Percentiles rank a stretch among this genome's conserved stretches.
Conservation (phyloP, 2,888 invertebrate species). For the Asteroscopus sphinx region DNA sequence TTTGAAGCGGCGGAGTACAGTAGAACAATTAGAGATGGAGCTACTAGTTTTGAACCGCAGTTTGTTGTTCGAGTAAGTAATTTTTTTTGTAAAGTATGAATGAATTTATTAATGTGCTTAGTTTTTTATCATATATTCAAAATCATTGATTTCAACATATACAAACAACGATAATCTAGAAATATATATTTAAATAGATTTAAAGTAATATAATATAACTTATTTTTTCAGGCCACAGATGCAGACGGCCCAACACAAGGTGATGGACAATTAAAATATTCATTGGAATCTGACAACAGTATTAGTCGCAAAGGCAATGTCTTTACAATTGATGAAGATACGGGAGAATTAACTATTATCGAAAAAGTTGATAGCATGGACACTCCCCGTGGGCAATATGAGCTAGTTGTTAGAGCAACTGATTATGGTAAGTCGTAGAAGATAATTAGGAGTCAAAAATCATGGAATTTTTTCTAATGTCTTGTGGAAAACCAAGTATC, state of each 20-base stretch:
- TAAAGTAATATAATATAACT: background rate
- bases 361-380: constrained; percentile 92
- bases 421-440: constrained; percentile 90
- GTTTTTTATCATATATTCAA: too few relatives aligned
- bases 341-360: constrained; percentile 92
- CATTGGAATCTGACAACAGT: constrained; percentile 92
- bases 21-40: constrained; percentile 94
- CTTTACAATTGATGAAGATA: constrained; percentile 91
- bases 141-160: too few relatives aligned
- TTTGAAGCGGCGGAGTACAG: constrained; percentile 93
- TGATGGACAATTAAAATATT: constrained; percentile 91
- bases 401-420: constrained; percentile 91
- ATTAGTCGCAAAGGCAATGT: constrained; percentile 91
- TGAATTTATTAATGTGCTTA: background rate
- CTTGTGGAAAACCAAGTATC: too few relatives aligned
- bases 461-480: too few relatives aligned
- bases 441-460: too few relatives aligned
- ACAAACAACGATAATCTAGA: too few relatives aligned
- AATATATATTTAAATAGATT: too few relatives aligned
- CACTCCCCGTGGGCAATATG: constrained; percentile 93
- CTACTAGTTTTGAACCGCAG: constrained; percentile 94
- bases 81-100: background rate
- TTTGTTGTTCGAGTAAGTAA: constrained; percentile 91
- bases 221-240: constrained; percentile 91
- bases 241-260: constrained; percentile 93